A percentile compares a stretch with the other conserved stretches of the same genome.
Conservation (phyloP, 2,888 invertebrate genomes). For the Cryptocephalus moraei region DNA sequence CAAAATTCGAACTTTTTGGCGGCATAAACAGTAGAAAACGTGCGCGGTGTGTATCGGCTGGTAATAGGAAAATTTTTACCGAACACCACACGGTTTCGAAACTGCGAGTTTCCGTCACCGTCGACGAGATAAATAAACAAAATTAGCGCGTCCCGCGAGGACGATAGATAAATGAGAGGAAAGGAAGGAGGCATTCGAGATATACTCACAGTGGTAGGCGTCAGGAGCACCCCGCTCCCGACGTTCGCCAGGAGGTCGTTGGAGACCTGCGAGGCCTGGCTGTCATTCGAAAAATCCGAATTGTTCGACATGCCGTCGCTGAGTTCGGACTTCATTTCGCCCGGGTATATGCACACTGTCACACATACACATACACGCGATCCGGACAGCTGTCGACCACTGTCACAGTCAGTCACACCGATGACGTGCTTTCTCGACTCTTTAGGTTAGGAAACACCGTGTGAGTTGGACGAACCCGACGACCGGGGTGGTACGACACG, state of each 20-base stretch:
- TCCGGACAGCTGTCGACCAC: conserved; percentile 6
- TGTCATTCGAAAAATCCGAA: conserved; percentile 38
- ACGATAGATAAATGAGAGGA: not conserved
- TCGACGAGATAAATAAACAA: too few species aligned
- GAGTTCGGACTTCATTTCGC: conserved; percentile 34
- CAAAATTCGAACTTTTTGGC: too few species aligned
- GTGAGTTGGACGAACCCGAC: conserved; percentile 2
- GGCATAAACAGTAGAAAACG: too few species aligned
- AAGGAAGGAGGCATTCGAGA: too few species aligned
- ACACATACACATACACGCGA: conserved; percentile 32
- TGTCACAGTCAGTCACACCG: not conserved
- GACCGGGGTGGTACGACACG: conserved; percentile 19
- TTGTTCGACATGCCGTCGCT: conserved; percentile 36
- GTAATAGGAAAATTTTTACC: too few species aligned
- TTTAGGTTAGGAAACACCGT: conserved; percentile 7
- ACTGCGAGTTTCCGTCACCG: too few species aligned
- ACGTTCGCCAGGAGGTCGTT: conserved; percentile 31
- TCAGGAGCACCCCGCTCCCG: conserved; percentile 29
- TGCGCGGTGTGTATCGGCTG: too few species aligned
- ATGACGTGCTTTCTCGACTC: too few species aligned
- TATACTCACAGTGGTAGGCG: conserved; percentile 30
- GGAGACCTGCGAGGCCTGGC: conserved; percentile 36
- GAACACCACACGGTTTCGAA: too few species aligned
- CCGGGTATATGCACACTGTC: too few species aligned
- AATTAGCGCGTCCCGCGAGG: too few species aligned